phyloP scores from a whole-genome alignment of 1,140 invertebrate species.

The Galleria mellonella region DNA sequence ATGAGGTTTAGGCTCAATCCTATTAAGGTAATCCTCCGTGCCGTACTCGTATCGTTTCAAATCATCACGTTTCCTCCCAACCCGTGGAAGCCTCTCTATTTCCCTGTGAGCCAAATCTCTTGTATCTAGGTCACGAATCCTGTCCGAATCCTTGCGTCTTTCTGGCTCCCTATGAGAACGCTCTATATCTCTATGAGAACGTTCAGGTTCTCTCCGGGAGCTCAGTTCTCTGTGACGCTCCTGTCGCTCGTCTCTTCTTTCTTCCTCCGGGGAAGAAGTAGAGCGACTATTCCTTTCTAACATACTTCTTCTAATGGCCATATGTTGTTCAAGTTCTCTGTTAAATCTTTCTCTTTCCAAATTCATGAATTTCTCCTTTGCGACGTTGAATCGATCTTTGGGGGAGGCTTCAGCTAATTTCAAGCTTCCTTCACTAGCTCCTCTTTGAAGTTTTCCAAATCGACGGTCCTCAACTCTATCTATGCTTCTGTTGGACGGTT shows the following conservation, averaged over 20 bases:
- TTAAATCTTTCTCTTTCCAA: conserved; percentile 82
- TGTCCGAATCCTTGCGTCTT: conserved; percentile 49
- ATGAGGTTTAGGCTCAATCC: conserved; percentile 52
- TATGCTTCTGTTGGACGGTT: conserved; percentile 61
- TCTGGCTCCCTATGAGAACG: conserved; percentile 57
- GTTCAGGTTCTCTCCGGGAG: conserved; percentile 58
- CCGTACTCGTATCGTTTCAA: conserved; percentile 56
- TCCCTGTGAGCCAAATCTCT: conserved; percentile 44
- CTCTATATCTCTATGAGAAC: conserved; percentile 53
- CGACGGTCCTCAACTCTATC: conserved; percentile 55
- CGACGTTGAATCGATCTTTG: conserved; percentile 86
- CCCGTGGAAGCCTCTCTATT: conserved; percentile 59
- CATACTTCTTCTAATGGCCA: conserved; percentile 67
- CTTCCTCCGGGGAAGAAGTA: conserved; percentile 70
- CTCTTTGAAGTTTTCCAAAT: conserved; percentile 57
- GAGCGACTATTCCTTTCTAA: conserved; percentile 67
- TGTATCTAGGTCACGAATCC: conserved; percentile 35
- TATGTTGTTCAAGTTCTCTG: conserved; percentile 69
- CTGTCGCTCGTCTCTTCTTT: conserved; percentile 59
- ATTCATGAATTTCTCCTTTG: conserved; percentile 87
- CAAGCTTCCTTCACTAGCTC: conserved; percentile 61
- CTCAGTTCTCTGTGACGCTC: conserved; percentile 55
- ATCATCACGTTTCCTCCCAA: conserved; percentile 57
- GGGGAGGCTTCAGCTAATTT: conserved; percentile 75
- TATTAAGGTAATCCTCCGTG: conserved; percentile 55